Evolutionary conservation across 2,888 invertebrate species (phyloP).

Genomic region (Diogma glabrata): DNA sequence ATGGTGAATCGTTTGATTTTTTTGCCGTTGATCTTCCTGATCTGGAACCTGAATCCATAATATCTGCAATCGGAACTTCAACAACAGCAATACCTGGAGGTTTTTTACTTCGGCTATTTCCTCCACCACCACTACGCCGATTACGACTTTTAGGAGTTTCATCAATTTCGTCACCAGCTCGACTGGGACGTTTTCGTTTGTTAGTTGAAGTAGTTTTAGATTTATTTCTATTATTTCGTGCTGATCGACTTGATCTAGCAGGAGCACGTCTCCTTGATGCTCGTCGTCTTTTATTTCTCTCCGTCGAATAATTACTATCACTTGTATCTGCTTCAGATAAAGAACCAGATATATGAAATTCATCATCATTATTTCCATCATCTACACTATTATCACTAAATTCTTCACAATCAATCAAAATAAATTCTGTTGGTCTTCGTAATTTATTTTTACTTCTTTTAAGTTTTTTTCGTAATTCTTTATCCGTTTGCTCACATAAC

Average conservation of each 20-base stretch:
- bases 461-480: conserved; percentile 31
- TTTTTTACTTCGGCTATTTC: background rate
- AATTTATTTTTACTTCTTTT: conserved; percentile 34
- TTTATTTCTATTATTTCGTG: background rate
- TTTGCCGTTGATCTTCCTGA: background rate
- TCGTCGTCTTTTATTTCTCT: conserved; percentile 20
- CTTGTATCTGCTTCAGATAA: conserved; percentile 25
- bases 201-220: background rate
- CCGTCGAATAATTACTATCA: conserved; percentile 23
- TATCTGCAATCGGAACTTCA: no score
- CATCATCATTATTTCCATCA: conserved; percentile 26
- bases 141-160: background rate
- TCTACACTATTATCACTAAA: conserved; percentile 21
- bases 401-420: conserved; percentile 33
- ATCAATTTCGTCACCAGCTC: background rate
- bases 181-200: conserved; percentile 1
- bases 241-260: conserved; percentile 11
- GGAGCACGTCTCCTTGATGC: conserved; percentile 16
- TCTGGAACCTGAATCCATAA: no score
- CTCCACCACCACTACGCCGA: background rate
- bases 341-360: conserved; percentile 33
- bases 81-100: no score
- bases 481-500: conserved; percentile 34
- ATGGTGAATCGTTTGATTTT: background rate
- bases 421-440: conserved; percentile 30